Conservation (phyloP, 2,888 invertebrate genomes). For the Euplexia lucipara region DNA sequence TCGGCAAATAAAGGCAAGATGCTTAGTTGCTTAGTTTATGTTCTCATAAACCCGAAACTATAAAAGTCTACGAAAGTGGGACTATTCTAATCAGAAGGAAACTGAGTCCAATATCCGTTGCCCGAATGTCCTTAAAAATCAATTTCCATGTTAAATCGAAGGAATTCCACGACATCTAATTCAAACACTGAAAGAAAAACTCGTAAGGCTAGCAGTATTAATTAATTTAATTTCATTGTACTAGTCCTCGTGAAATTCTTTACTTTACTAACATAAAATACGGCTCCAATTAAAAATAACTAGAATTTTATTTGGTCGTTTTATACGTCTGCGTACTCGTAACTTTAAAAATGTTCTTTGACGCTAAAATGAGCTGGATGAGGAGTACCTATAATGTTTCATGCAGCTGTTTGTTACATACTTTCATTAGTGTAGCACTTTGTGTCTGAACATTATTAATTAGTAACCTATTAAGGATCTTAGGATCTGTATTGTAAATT, state of each 20-base stretch:
- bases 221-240: slow-evolving; percentile 9
- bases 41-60: not conserved
- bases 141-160: not conserved
- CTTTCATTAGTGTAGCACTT: slow-evolving; percentile 16
- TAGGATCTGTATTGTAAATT: too few relatives aligned
- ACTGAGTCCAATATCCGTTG: too few relatives aligned
- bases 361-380: slow-evolving; percentile 20
- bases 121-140: not conserved
- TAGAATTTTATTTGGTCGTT: slow-evolving; percentile 50
- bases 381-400: slow-evolving; percentile 16
- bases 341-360: slow-evolving; percentile 46
- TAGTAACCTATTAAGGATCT: too few relatives aligned
- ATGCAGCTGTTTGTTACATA: slow-evolving; percentile 11
- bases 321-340: slow-evolving; percentile 9
- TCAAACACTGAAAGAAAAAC: slow-evolving; percentile 4
- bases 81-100: not conserved
- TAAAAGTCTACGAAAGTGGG: not conserved
- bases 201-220: not conserved
- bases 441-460: too few relatives aligned
- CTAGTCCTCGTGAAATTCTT: slow-evolving; percentile 22
- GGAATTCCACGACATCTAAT: not conserved
- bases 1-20: too few relatives aligned
- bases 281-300: slow-evolving; percentile 52
- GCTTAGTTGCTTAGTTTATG: too few relatives aligned
- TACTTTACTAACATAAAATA: slow-evolving; percentile 37